Evolutionary conservation across 2,113 vertebrate species (phyloP).

Genomic region (Litocranius walleri): DNA sequence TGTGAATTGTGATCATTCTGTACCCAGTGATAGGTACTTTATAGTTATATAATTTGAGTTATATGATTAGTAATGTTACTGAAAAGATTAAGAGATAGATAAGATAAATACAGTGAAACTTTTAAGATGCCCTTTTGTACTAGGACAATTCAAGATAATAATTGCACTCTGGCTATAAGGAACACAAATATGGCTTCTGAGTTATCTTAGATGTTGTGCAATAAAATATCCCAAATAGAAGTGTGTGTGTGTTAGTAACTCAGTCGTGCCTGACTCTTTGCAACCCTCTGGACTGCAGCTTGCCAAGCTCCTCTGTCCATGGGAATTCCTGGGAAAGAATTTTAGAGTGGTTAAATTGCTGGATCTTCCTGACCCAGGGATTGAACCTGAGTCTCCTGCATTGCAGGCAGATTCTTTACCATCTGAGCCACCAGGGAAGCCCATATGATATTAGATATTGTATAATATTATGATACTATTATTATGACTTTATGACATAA

Average conservation of each 20-base stretch:
- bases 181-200: not conserved
- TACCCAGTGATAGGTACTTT: not conserved
- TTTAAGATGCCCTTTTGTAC: constrained; percentile 10
- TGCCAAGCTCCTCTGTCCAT: not conserved
- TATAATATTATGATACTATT: not conserved
- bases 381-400: not conserved
- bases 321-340: not conserved
- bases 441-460: not conserved
- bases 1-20: not conserved
- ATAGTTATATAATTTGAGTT: not conserved
- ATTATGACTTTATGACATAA: not conserved
- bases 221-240: not conserved
- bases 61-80: not conserved
- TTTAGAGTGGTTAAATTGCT: not conserved
- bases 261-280: not conserved
- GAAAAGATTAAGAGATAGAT: not conserved
- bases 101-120: not conserved
- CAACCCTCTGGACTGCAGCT: not conserved
- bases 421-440: not conserved
- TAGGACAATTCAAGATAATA: not conserved
- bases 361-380: not conserved
- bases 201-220: not conserved
- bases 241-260: not conserved
- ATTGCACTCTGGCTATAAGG: constrained; percentile 10
- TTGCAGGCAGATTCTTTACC: not conserved